These are phyloP conservation scores for Typhlichthys eigenmanni DNA, from an alignment of 2,797 vertebrate species.

Conservation along the genomic window DNA sequence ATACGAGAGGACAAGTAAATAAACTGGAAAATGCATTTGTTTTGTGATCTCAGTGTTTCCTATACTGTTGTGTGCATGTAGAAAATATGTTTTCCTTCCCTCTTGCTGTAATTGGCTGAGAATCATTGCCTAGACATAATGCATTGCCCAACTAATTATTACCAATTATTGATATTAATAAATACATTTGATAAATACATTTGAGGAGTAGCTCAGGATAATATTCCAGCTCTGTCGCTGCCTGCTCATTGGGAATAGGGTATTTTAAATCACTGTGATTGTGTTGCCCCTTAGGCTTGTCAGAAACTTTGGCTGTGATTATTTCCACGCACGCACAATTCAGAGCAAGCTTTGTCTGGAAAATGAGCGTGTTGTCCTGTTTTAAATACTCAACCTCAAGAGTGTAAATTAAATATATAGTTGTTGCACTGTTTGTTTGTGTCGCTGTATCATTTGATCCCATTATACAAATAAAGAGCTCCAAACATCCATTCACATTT, in stretches of 20 bases:
- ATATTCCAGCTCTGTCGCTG: background rate
- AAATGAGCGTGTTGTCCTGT: no score
- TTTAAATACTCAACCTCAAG: background rate
- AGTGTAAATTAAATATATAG: slow-evolving; percentile 17
- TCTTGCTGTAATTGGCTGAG: slow-evolving; percentile 1
- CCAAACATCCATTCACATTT: background rate
- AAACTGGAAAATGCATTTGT: slow-evolving; percentile 24
- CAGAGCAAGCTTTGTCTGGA: no score
- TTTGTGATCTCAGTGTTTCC: slow-evolving; percentile 28
- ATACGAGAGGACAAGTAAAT: slow-evolving; percentile 9
- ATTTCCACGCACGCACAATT: no score
- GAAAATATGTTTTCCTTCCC: slow-evolving; percentile 12
- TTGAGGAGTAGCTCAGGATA: background rate
- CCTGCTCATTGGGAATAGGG: slow-evolving; percentile 17
- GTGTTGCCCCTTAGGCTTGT: slow-evolving; percentile 30
- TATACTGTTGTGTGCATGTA: slow-evolving; percentile 9
- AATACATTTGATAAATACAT: no score
- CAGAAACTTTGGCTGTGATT: slow-evolving; percentile 8
- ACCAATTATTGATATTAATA: no score
- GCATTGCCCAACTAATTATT: no score
- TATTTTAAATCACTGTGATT: slow-evolving; percentile 29
- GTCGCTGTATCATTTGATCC: background rate
- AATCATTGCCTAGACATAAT: no score
- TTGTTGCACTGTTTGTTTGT: background rate
- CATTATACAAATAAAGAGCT: slow-evolving; percentile 12